phyloP scores from a whole-genome alignment of 2,797 vertebrate genomes.

The Coregonus suidteri region DNA sequence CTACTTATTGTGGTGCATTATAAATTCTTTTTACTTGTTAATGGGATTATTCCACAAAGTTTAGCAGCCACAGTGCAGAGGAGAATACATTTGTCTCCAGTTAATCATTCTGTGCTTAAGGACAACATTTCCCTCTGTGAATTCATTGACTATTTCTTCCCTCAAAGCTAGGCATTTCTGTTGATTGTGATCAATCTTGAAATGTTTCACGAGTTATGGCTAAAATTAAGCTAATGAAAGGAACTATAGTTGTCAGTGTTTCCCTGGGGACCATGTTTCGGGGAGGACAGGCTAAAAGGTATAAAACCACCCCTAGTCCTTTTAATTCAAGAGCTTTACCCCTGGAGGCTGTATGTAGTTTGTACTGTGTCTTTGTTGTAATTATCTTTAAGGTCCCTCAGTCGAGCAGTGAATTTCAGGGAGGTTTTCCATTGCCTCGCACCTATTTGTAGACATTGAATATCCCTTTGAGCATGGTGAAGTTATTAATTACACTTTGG shows the following conservation, averaged over 20 bases:
- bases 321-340: too few species aligned
- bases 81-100: slow-evolving; percentile 45
- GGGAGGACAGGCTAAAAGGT: not conserved
- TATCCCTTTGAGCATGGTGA: too few species aligned
- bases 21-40: slow-evolving; percentile 38
- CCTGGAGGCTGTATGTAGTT: not conserved
- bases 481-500: too few species aligned
- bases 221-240: not conserved
- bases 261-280: not conserved
- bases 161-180: slow-evolving; percentile 24
- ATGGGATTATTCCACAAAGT: slow-evolving; percentile 39
- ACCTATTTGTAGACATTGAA: too few species aligned
- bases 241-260: slow-evolving; percentile 37
- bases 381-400: too few species aligned
- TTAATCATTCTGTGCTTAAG: slow-evolving; percentile 47
- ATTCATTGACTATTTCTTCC: slow-evolving; percentile 42
- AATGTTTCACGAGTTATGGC: not conserved
- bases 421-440: too few species aligned
- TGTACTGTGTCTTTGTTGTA: not conserved
- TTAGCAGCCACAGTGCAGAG: slow-evolving; percentile 30
- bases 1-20: slow-evolving; percentile 21
- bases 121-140: slow-evolving; percentile 27
- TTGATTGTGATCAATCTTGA: slow-evolving; percentile 60
- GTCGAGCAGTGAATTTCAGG: too few species aligned
- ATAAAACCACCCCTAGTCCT: too few species aligned